These are phyloP conservation scores for Platyscapa corneri DNA, from an alignment of 1,140 invertebrate genomes.

Conservation along the genomic window DNA sequence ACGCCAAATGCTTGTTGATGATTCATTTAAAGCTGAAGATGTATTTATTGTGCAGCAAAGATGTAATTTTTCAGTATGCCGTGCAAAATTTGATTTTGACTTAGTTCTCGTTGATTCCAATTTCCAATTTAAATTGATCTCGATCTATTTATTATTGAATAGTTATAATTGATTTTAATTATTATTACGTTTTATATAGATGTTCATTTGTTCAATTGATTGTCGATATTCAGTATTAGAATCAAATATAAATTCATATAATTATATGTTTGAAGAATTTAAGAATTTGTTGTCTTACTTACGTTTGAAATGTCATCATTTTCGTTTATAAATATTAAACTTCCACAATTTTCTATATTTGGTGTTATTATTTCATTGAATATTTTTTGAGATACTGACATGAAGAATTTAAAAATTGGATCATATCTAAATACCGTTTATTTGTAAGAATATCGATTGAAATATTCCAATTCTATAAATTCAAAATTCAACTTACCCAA, in stretches of 20 bases:
- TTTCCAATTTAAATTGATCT: slow-evolving; percentile 51
- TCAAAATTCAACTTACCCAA: not conserved
- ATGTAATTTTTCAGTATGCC: not conserved
- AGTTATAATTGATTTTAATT: not conserved
- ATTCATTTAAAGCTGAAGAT: not conserved
- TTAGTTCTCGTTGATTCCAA: slow-evolving; percentile 11
- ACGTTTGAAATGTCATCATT: slow-evolving; percentile 47
- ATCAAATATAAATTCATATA: not conserved
- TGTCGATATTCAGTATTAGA: too few relatives aligned
- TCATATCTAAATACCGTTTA: slow-evolving; percentile 17
- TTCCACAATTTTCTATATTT: slow-evolving; percentile 56
- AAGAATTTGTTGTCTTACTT: slow-evolving; percentile 1
- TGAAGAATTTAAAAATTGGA: not conserved
- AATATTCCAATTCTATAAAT: not conserved
- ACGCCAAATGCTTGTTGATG: not conserved
- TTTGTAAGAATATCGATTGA: not conserved
- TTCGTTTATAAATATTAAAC: not conserved
- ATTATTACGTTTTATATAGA: not conserved
- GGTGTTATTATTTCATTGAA: slow-evolving; percentile 55
- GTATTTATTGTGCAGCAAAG: not conserved
- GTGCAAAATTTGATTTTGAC: not conserved
- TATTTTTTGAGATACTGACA: not conserved
- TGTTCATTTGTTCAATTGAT: not conserved
- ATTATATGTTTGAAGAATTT: not conserved
- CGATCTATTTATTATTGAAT: too few relatives aligned